phyloP scores from a whole-genome alignment of 2,888 invertebrate genomes.

The Andricus quercusramuli region DNA sequence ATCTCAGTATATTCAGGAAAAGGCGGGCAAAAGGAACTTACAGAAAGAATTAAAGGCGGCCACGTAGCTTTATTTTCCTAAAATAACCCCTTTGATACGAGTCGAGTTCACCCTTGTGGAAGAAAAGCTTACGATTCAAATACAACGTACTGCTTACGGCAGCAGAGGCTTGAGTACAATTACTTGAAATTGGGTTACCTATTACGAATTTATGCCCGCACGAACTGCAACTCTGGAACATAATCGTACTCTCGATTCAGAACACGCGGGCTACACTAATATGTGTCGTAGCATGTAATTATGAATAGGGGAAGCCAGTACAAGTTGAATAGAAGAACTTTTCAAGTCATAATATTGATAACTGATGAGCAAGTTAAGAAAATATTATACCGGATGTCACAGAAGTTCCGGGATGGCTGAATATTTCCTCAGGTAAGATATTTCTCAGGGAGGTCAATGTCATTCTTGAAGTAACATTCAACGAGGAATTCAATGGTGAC shows the following conservation, averaged over 20 bases:
- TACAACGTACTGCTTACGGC: constrained; percentile 46
- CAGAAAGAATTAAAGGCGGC: constrained; percentile 35
- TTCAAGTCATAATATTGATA: too few relatives aligned
- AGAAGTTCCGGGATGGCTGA: too few relatives aligned
- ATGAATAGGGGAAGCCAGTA: background rate
- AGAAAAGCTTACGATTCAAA: constrained; percentile 52
- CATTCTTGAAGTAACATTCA: too few relatives aligned
- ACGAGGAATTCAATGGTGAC: too few relatives aligned
- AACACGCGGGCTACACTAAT: background rate
- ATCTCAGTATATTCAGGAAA: too few relatives aligned
- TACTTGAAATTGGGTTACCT: constrained; percentile 61
- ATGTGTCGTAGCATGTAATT: background rate
- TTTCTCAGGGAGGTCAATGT: too few relatives aligned
- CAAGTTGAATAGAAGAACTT: too few relatives aligned
- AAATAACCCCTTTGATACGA: constrained; percentile 61
- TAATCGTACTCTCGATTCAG: background rate
- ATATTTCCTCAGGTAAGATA: too few relatives aligned
- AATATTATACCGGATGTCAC: too few relatives aligned
- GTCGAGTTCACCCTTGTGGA: constrained; percentile 48
- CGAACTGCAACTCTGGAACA: constrained; percentile 10
- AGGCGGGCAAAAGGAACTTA: too few relatives aligned
- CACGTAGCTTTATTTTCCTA: constrained; percentile 56
- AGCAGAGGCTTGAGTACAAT: constrained; percentile 51
- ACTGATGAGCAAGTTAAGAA: too few relatives aligned
- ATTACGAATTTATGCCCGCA: constrained; percentile 53